A percentile compares a stretch with the other conserved stretches of the same genome.
Evolutionary conservation across 2,797 vertebrate genomes (phyloP).

Genomic region (Choloepus didactylus): DNA sequence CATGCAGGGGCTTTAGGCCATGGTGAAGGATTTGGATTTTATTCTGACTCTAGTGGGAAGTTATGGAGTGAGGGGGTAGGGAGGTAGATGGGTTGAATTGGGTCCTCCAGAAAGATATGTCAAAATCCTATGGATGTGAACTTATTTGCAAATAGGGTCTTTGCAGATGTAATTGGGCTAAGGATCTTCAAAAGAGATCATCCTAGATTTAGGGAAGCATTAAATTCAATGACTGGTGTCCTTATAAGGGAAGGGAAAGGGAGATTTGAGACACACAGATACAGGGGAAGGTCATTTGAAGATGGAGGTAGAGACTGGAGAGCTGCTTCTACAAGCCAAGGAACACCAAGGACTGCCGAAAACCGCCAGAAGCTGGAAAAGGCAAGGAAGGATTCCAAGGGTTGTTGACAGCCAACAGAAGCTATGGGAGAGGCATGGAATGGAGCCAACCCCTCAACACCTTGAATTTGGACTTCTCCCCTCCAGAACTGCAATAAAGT

Average conservation of each 20-base stretch:
- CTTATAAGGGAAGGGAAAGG: background rate
- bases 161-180: background rate
- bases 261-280: background rate
- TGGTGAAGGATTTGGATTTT: background rate
- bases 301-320: background rate
- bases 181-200: background rate
- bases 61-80: background rate
- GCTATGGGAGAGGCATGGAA: background rate
- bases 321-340: too few species aligned
- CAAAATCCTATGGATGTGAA: background rate
- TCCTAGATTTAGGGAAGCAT: background rate
- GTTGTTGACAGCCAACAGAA: background rate
- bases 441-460: too few species aligned
- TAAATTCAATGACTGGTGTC: background rate
- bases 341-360: background rate
- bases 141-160: background rate
- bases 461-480: background rate
- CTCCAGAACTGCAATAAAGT: background rate
- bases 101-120: background rate
- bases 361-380: background rate
- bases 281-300: background rate
- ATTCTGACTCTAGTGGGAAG: background rate
- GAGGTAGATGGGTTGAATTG: background rate
- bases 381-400: background rate
- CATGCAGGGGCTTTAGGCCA: background rate